A percentile compares a stretch with the other conserved stretches of the same genome.
Conservation (phyloP, 2,113 vertebrate genomes). For the Mystacornis crossleyi region DNA sequence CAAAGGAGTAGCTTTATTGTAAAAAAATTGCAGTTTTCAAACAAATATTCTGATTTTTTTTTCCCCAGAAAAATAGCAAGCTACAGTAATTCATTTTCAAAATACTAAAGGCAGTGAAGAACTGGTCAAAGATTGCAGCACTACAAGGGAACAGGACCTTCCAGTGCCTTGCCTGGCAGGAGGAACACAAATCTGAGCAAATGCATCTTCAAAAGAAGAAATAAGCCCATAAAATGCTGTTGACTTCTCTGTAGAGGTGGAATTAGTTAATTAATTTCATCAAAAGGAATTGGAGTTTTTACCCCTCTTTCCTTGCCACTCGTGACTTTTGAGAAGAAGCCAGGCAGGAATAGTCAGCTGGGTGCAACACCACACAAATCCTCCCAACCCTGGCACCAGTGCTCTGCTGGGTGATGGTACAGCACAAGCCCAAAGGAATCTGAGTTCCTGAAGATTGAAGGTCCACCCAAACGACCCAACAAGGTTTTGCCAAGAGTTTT, state of each 20-base stretch:
- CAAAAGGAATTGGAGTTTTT: neutral
- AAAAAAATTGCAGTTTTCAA: neutral
- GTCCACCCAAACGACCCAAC: neutral
- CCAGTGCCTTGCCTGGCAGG: neutral
- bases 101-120: neutral
- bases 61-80: neutral
- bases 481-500: neutral
- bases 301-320: neutral
- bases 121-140: neutral
- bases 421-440: neutral
- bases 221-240: neutral
- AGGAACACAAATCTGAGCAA: neutral
- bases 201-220: neutral
- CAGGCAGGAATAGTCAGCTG: neutral
- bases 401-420: rapidly evolving
- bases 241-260: neutral
- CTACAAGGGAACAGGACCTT: neutral
- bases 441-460: neutral
- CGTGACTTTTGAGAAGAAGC: neutral
- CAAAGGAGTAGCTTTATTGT: neutral
- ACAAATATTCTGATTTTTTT: neutral
- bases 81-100: neutral
- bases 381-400: neutral
- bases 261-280: conserved; percentile 7
- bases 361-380: neutral